Conservation (phyloP, 2,113 vertebrate genomes). For the Tretioscincus oriximinensis region DNA sequence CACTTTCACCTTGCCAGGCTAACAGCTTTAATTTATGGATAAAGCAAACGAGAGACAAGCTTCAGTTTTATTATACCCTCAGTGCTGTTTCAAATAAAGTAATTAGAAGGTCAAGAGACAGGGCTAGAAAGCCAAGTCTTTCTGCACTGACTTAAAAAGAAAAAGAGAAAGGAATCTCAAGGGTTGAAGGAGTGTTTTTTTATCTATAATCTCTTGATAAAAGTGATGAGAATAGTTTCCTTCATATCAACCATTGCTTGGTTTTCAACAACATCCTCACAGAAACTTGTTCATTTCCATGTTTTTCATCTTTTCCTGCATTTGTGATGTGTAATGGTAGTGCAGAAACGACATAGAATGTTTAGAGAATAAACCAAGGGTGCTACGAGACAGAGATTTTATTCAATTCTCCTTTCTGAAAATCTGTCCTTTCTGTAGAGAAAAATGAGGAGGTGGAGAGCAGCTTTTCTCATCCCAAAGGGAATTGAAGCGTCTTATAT, state of each 20-base stretch:
- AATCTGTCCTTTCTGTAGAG: no score
- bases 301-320: background rate
- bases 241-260: slow-evolving; percentile 67
- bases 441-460: no score
- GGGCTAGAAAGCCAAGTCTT: slow-evolving; percentile 77
- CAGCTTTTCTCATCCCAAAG: no score
- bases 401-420: no score
- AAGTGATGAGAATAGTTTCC: slow-evolving; percentile 40
- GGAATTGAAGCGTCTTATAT: no score
- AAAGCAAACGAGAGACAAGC: slow-evolving; percentile 79
- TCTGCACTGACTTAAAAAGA: slow-evolving; percentile 66
- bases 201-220: slow-evolving; percentile 70
- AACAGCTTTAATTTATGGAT: slow-evolving; percentile 84
- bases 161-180: slow-evolving; percentile 49
- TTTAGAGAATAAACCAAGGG: background rate
- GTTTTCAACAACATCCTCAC: slow-evolving; percentile 70
- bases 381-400: no score
- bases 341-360: background rate
- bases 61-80: slow-evolving; percentile 82
- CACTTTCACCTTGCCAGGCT: slow-evolving; percentile 79
- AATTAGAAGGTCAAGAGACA: slow-evolving; percentile 85
- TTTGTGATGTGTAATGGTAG: background rate
- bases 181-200: slow-evolving; percentile 77
- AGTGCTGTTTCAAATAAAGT: slow-evolving; percentile 85
- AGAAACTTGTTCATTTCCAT: slow-evolving; percentile 34